These are phyloP conservation scores for Drosophila mayaguana DNA, from an alignment of 2,888 invertebrate genomes.

Conservation along the genomic window DNA sequence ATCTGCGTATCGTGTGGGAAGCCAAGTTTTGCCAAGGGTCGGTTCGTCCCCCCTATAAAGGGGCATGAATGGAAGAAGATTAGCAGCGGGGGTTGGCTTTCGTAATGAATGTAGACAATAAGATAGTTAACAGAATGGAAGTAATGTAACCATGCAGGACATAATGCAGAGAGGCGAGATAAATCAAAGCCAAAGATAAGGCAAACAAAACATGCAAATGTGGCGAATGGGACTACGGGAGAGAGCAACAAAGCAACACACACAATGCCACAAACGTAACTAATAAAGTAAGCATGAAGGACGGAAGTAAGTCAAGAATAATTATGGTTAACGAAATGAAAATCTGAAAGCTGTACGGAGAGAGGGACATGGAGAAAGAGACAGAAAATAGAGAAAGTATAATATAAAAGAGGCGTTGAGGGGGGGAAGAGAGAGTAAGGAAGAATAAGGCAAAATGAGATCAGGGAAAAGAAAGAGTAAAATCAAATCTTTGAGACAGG, in stretches of 20 bases:
- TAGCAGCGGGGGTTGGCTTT: conserved; percentile 1
- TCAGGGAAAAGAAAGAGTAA: not conserved
- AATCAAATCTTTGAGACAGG: not conserved
- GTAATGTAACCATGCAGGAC: not conserved
- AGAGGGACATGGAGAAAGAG: not conserved
- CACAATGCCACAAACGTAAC: not conserved
- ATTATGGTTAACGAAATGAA: not conserved
- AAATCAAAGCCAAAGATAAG: conserved; percentile 9
- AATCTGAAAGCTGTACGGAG: not conserved
- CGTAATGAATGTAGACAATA: conserved; percentile 9
- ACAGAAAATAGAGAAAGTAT: not conserved
- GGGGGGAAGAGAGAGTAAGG: too few species aligned
- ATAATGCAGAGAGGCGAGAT: not conserved
- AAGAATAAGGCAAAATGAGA: not conserved
- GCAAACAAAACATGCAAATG: conserved; percentile 9
- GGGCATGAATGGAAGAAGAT: not conserved
- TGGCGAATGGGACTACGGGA: not conserved
- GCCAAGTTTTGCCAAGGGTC: conserved; percentile 11
- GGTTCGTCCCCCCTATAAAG: not conserved
- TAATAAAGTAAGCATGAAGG: not conserved
- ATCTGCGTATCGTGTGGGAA: conserved; percentile 16
- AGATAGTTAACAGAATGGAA: conserved; percentile 6
- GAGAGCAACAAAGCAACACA: not conserved
- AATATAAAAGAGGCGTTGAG: not conserved
- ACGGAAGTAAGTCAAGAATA: not conserved